These are phyloP conservation scores for Psilopogon haemacephalus DNA, from an alignment of 2,113 vertebrate genomes.

Conservation along the genomic window DNA sequence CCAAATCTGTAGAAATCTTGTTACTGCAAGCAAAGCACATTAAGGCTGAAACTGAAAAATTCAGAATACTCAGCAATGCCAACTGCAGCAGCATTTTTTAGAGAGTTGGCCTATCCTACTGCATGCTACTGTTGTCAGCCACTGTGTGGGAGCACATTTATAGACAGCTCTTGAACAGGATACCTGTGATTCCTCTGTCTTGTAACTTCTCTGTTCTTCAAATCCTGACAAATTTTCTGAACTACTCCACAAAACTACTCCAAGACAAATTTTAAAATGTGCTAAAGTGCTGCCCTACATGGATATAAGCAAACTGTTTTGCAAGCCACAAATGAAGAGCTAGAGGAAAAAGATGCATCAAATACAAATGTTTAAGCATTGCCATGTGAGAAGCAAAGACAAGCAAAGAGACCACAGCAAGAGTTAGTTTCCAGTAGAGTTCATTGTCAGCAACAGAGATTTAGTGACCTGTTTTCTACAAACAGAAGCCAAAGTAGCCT, in stretches of 20 bases:
- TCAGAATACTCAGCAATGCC: neutral
- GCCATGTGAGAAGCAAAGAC: neutral
- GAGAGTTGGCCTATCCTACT: neutral
- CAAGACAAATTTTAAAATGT: neutral
- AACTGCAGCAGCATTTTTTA: neutral
- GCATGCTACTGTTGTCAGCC: neutral
- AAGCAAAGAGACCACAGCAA: neutral
- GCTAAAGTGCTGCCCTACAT: neutral
- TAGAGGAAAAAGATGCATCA: neutral
- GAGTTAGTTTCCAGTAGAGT: neutral
- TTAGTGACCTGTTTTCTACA: constrained; percentile 3
- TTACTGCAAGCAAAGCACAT: neutral
- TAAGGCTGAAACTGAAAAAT: neutral
- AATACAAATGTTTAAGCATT: neutral
- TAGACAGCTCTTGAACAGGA: neutral
- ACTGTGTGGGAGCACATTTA: neutral
- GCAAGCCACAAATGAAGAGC: neutral
- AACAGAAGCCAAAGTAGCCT: neutral
- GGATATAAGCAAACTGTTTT: neutral
- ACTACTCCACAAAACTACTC: neutral
- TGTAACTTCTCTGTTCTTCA: neutral
- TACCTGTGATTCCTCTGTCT: neutral
- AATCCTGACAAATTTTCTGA: neutral
- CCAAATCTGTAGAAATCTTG: neutral
- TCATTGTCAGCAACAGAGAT: neutral